Evolutionary conservation across 2,113 vertebrate species (phyloP).

Genomic region (Eulacestoma nigropectus): DNA sequence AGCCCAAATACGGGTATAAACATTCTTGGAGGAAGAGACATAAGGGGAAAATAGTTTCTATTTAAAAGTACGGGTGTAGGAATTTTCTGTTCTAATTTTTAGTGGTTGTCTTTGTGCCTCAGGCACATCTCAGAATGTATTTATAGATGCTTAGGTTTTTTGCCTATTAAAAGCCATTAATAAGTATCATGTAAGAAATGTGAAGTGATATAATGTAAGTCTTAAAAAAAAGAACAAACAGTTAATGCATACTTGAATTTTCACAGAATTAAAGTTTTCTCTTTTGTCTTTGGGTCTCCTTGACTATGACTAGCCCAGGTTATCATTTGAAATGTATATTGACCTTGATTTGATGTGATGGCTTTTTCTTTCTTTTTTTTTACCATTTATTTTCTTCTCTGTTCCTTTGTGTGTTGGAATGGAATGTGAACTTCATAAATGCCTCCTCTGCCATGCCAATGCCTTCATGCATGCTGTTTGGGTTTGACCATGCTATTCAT

Average conservation of each 20-base stretch:
- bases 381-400: constrained; percentile 67
- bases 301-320: constrained; percentile 34
- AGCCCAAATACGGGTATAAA: constrained; percentile 48
- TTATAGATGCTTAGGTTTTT: background rate
- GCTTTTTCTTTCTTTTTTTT: constrained; percentile 31
- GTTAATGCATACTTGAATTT: background rate
- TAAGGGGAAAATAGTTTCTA: background rate
- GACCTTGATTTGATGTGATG: constrained; percentile 38
- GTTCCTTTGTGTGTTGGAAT: constrained; percentile 72
- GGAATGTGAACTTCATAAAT: constrained; percentile 72
- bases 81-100: background rate
- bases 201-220: background rate
- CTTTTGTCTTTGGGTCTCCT: constrained; percentile 38
- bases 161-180: background rate
- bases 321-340: constrained; percentile 56
- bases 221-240: background rate
- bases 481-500: constrained; percentile 74
- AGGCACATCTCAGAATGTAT: background rate
- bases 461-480: constrained; percentile 78
- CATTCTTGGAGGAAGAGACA: background rate
- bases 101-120: background rate
- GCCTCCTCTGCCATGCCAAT: constrained; percentile 68
- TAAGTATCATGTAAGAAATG: background rate
- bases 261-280: background rate
- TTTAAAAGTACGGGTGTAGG: background rate